These are phyloP conservation scores for Anastatus disparis DNA, from an alignment of 1,140 invertebrate species.

Conservation along the genomic window DNA sequence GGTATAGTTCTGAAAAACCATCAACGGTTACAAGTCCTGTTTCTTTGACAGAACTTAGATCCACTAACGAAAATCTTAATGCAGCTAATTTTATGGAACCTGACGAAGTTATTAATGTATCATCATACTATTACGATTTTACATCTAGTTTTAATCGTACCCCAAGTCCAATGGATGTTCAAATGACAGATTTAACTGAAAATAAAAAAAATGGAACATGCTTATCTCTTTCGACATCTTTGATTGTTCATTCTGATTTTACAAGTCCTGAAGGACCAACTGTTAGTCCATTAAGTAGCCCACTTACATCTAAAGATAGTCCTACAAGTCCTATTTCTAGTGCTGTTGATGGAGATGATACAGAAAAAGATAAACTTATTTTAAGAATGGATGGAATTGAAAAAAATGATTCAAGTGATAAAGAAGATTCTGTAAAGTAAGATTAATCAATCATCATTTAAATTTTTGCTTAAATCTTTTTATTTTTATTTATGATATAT, in stretches of 20 bases:
- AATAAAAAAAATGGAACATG: slow-evolving; percentile 44
- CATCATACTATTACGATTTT: slow-evolving; percentile 5
- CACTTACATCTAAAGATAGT: slow-evolving; percentile 51
- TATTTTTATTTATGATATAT: neutral
- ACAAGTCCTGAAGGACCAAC: slow-evolving; percentile 51
- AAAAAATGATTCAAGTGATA: slow-evolving; percentile 30
- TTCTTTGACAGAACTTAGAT: slow-evolving; percentile 42
- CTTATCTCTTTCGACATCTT: slow-evolving; percentile 41
- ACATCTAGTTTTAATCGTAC: slow-evolving; percentile 36
- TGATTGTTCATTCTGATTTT: slow-evolving; percentile 49
- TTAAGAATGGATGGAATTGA: slow-evolving; percentile 23
- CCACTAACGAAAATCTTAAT: slow-evolving; percentile 28
- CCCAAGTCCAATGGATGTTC: slow-evolving; percentile 48
- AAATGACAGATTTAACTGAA: slow-evolving; percentile 47
- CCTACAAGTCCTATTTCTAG: slow-evolving; percentile 48
- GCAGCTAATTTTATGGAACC: neutral
- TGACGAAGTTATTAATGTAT: neutral
- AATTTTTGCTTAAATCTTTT: neutral
- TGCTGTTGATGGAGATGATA: slow-evolving; percentile 28
- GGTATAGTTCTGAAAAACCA: slow-evolving; percentile 77
- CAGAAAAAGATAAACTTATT: slow-evolving; percentile 17
- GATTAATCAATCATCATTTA: neutral
- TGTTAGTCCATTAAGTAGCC: slow-evolving; percentile 50
- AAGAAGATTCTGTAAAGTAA: slow-evolving; percentile 36
- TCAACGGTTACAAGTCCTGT: slow-evolving; percentile 69